Evolutionary conservation across 2,888 invertebrate genomes (phyloP), one percentile per base, ranked within the genome.

Genomic region (Mimachlamys varia): DNA sequence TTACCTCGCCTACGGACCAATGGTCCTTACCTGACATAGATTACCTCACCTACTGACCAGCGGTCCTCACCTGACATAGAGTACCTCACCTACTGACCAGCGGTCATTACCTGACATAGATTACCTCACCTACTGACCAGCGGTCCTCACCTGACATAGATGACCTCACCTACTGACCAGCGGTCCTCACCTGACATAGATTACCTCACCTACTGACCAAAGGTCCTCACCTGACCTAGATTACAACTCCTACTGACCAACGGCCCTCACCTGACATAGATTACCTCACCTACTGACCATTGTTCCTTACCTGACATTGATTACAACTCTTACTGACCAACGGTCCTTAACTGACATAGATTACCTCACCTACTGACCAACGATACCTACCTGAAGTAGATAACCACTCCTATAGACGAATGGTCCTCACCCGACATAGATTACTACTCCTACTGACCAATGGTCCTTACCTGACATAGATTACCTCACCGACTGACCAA

Each of bases 181-280:
- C 7, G 1, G 15, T 33, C 19, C 93, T 93, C 94, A 97, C 96
- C 97, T 97, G 89, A 99, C 99, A 97, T 99, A 99, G 93, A 99
- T 98, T 95, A 99, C 99, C 2, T 99, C 99, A 50, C 99, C 99
- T 89, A 99, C 99, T 95, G 99, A 99, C 99, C 99, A 99, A 99
- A 99, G 99, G 97, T 99, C 99, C n/a, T n/a, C n/a, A n/a, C n/a
- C n/a, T n/a, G n/a, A n/a, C n/a, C n/a, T n/a, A n/a, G n/a, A n/a
- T n/a, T n/a, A n/a, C n/a, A n/a, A n/a, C n/a, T n/a, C n/a, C n/a
- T n/a, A n/a, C 44, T 44, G 44, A 44, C 44, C 44, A 44, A 44
- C 7, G 1, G 15, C 13, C 19, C 93, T 93, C 94, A 97, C 96
- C 97, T 97, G 89, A 99, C 99, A 97, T 99, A 99, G 93, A 99